Base-by-base conservation (phyloP, 2,888 invertebrate species). In the Leptogaster cylindrica region DNA sequence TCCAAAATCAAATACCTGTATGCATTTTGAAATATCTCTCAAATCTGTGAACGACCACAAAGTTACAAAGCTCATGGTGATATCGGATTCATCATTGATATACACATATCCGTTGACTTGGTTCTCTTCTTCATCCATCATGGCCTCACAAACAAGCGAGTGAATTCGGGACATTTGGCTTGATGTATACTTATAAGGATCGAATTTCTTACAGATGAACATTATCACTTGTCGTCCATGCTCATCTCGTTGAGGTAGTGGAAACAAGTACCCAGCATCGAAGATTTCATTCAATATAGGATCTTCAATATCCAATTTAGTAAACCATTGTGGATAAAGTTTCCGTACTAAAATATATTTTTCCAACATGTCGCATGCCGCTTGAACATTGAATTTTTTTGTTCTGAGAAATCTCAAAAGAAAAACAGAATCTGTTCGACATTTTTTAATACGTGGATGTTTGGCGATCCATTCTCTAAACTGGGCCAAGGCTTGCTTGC, bases 341-440 rank as follows among this genome's bases (percentile, higher is more conserved):
- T 93, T 91, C 4, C 95, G 84, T 72, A 94, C 91, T 27, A 90
- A 90, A 65, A 95, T 83, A 79, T 95, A 95, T 52, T 91, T 87
- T 78, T 95, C 93, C 72, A 95, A 80, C 88, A 95, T 91, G 70
- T 92, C 90, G 74, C 93, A 92, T 0, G 95, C 90, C 77, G 90
- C 87, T 0, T 91, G 91, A 16, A 95, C 87, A 31, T 91, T 91
- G 81, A 91, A 95, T 78, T 94, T 95, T 80, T 93, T 92, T 44
- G 92, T 92, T 36, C 94, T 86, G 10, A 95, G 85, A 75, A 95
- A 95, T 48, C 94, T 86, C 41, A 95, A 83, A 12, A 94, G 84
- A 77, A 95, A 95, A 5, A 89, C 86, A 0, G 91, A 82, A 77
- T 94, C 93, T 86, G 90, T 91, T 70, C 93, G 85, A 78, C 93